phyloP scores from a whole-genome alignment of 2,113 vertebrate genomes.

The Sceloporus tristichus region DNA sequence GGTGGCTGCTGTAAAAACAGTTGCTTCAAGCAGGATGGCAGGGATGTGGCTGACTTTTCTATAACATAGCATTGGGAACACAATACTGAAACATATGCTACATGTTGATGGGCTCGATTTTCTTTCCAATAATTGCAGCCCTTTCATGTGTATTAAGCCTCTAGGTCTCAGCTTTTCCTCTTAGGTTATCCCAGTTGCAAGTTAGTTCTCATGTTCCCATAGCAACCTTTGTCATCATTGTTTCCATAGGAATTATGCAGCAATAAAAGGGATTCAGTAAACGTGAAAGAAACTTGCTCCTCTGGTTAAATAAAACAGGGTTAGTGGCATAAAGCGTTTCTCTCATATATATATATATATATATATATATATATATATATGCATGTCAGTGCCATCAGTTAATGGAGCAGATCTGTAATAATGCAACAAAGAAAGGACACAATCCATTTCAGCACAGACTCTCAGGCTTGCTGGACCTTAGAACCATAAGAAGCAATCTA shows the following conservation, averaged over 20 bases:
- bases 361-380: accelerated
- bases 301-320: constrained; percentile 4
- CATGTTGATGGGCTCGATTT: constrained; percentile 10
- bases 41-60: constrained; percentile 46
- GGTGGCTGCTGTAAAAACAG: constrained; percentile 53
- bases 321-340: constrained; percentile 14
- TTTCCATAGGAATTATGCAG: background rate
- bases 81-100: constrained; percentile 42
- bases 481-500: no score
- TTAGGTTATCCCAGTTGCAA: constrained; percentile 58
- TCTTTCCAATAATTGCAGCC: constrained; percentile 52
- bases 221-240: constrained; percentile 54
- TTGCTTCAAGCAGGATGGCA: constrained; percentile 61
- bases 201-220: constrained; percentile 59
- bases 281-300: constrained; percentile 15
- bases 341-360: background rate
- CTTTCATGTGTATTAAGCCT: constrained; percentile 52
- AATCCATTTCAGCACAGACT: background rate
- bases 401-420: background rate
- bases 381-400: background rate
- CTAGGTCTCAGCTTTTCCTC: constrained; percentile 44
- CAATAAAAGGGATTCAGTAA: constrained; percentile 13
- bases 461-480: background rate
- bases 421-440: background rate
- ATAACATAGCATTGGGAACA: constrained; percentile 47